Evolutionary conservation across 2,888 invertebrate genomes (phyloP).

Genomic region (Cephus nigrinus): DNA sequence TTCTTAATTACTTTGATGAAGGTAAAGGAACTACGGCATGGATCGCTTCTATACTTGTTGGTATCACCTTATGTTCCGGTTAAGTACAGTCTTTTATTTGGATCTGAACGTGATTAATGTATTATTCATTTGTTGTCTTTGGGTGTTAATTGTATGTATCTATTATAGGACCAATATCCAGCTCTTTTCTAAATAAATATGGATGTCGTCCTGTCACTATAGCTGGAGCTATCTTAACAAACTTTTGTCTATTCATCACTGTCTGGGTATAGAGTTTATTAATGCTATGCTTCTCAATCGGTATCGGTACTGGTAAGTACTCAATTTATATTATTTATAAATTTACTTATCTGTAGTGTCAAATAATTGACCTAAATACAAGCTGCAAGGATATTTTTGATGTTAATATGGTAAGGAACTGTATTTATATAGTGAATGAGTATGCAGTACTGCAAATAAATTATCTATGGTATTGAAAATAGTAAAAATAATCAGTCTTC

Average conservation of each 20-base stretch:
- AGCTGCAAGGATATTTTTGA: too few species aligned
- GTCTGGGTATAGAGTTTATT: slow-evolving; percentile 85
- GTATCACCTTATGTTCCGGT: slow-evolving; percentile 95
- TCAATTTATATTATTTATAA: background rate
- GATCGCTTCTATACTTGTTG: slow-evolving; percentile 94
- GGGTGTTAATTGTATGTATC: slow-evolving; percentile 11
- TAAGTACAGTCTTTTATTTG: background rate
- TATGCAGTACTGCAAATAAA: too few species aligned
- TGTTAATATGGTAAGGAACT: too few species aligned
- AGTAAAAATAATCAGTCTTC: too few species aligned
- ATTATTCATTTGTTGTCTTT: background rate
- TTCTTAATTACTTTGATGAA: slow-evolving; percentile 85
- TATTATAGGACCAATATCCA: slow-evolving; percentile 91
- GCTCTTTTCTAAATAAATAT: slow-evolving; percentile 93
- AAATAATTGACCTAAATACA: too few species aligned
- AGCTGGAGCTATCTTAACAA: slow-evolving; percentile 83
- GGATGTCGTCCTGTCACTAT: slow-evolving; percentile 94
- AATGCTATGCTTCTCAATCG: slow-evolving; percentile 92
- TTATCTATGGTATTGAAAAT: too few species aligned
- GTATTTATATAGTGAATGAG: too few species aligned
- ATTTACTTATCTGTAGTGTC: too few species aligned
- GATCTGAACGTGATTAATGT: background rate
- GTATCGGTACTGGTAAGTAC: slow-evolving; percentile 81
- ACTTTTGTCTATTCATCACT: slow-evolving; percentile 82
- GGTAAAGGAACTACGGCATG: slow-evolving; percentile 90